Evolutionary conservation across 2,797 vertebrate species (phyloP), one percentile per base, ranked within the genome.

Genomic region (Cirrhinus mrigala): DNA sequence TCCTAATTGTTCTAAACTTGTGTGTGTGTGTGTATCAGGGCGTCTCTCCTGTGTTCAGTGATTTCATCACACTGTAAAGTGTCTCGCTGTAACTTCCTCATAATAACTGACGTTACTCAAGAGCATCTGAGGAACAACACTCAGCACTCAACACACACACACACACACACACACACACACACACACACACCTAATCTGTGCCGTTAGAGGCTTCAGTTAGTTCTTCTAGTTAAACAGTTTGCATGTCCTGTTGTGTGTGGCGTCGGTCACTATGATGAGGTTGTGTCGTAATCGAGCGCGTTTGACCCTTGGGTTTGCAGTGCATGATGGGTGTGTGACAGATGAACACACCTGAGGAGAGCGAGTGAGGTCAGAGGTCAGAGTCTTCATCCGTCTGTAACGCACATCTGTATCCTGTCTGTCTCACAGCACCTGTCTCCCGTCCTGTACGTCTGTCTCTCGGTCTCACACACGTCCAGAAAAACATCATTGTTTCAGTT

Each of bases 401-500:
- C 88, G 91, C 88, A 94, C 96, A 96, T 95, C 95, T 96, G 95
- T 90, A 96, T 96, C 95, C 95, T 96, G 96, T 96, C 95, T 95
- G 96, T 95, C 93, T 91, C 88, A 74, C 0, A 74, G 87, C 88
- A 87, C 62, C 93, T 75, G 62, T 75, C 77, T 90, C 93, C 54
- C 84, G 7, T 50, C 22, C 22, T 1, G 4, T 94, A 92, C 95
- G 95, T 96, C 95, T 96, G 95, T 95, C 92, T 71, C 46, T 24
- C 52, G 6, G 18, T 83, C 58, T 62, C 24, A 37, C 58, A 74
- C 64, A 77, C 60, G 91, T 96, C 94, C 96, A 97, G 96, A 96
- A 96, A 96, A 97, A 97, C 96, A 97, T 96, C 96, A 97, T 97
- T 97, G 96, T 97, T 97, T 97, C 94, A 96, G 94, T 92, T 91